These are phyloP conservation scores for Polydrusus pterygomalis DNA, from an alignment of 2,888 invertebrate species.

Conservation along the genomic window DNA sequence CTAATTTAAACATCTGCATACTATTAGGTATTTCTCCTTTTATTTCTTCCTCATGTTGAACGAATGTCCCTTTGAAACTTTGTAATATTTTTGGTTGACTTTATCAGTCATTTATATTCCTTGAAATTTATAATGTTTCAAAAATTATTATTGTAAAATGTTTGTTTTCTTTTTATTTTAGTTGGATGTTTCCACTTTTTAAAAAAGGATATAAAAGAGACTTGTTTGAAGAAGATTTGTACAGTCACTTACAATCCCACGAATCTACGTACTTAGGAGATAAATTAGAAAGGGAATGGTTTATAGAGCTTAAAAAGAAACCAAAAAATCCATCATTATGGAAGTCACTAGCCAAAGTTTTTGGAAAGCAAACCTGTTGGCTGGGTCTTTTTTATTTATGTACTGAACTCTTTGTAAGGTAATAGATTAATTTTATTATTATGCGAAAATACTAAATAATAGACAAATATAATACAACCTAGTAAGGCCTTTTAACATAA, in stretches of 20 bases:
- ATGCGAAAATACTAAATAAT: too few relatives aligned
- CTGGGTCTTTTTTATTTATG: conserved; percentile 56
- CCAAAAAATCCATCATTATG: conserved; percentile 60
- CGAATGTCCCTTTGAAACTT: too few relatives aligned
- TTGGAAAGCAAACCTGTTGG: conserved; percentile 50
- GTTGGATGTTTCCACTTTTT: conserved; percentile 74
- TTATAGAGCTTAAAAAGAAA: conserved; percentile 57
- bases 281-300: conserved; percentile 67
- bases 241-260: conserved; percentile 71
- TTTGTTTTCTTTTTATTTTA: conserved; percentile 66
- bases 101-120: too few relatives aligned
- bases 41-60: too few relatives aligned
- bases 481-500: too few relatives aligned
- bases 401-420: conserved; percentile 58
- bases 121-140: too few relatives aligned
- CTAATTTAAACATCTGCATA: too few relatives aligned
- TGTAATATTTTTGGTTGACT: too few relatives aligned
- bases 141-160: too few relatives aligned
- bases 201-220: conserved; percentile 71
- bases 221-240: conserved; percentile 73
- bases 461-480: too few relatives aligned
- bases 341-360: conserved; percentile 61
- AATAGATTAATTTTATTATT: too few relatives aligned
- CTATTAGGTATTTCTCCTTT: too few relatives aligned
- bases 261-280: conserved; percentile 70